A percentile compares a stretch with the other conserved stretches of the same genome.
Conservation (phyloP, 2,888 invertebrate genomes). For the Epirrita christyi region DNA sequence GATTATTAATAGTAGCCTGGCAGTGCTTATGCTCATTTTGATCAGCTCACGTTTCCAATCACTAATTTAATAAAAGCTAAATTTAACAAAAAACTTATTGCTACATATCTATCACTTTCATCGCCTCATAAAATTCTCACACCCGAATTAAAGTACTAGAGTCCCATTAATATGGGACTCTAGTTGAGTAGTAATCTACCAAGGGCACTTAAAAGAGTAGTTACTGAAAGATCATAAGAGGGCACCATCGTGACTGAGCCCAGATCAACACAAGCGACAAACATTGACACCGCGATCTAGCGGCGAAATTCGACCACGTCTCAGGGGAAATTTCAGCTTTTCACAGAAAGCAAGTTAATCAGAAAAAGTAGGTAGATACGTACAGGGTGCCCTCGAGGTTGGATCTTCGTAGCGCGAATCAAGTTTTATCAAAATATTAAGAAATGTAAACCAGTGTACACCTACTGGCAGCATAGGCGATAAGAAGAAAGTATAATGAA, state of each 20-base stretch:
- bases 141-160: neutral
- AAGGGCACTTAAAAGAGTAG: constrained; percentile 37
- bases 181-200: no score
- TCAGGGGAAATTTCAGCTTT: constrained; percentile 62
- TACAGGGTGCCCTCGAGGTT: neutral
- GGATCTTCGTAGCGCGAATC: neutral
- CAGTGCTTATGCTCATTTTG: no score
- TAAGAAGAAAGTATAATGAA: no score
- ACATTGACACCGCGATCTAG: constrained; percentile 58
- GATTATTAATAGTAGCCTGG: no score
- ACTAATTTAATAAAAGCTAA: no score
- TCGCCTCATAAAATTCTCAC: neutral
- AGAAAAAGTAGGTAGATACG: constrained; percentile 44
- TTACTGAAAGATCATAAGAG: no score
- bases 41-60: no score
- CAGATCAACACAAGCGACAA: constrained; percentile 48
- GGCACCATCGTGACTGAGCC: constrained; percentile 33
- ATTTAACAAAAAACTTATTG: no score
- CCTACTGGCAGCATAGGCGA: no score
- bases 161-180: no score
- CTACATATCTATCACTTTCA: no score
- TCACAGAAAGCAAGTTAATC: constrained; percentile 54
- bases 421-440: neutral
- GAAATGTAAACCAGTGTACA: no score
- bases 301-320: constrained; percentile 51